Conservation (phyloP, 2,888 invertebrate species). For the Lasioglossum oenotherae region DNA sequence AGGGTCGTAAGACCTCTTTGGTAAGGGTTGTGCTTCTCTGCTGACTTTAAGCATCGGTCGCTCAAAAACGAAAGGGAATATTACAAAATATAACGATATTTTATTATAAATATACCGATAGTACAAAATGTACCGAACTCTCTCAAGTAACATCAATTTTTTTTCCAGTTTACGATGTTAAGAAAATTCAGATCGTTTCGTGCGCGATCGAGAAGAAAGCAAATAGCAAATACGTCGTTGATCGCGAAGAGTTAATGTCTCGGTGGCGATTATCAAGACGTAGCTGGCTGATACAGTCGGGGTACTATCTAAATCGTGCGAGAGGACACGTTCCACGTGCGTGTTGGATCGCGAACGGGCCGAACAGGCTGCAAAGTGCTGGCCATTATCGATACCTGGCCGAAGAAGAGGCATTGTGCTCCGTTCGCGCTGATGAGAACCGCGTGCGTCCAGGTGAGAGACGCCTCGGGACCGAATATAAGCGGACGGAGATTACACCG, state of each 20-base stretch:
- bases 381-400: conserved; percentile 48
- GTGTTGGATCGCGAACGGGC: conserved; percentile 4
- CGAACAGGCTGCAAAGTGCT: conserved; percentile 38
- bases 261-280: conserved; percentile 22
- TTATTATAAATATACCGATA: too few species aligned
- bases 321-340: conserved; percentile 7
- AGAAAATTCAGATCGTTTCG: neutral
- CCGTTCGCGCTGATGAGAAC: conserved; percentile 66
- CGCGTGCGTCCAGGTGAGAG: conserved; percentile 72
- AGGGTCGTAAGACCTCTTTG: too few species aligned
- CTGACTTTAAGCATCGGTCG: too few species aligned
- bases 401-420: conserved; percentile 44
- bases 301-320: conserved; percentile 26
- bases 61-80: too few species aligned
- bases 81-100: too few species aligned
- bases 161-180: too few species aligned
- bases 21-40: too few species aligned
- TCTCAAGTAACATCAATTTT: too few species aligned
- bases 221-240: neutral
- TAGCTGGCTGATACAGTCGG: conserved; percentile 18
- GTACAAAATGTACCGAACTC: too few species aligned
- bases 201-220: neutral
- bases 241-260: conserved; percentile 28
- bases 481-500: conserved; percentile 70
- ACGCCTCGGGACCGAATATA: conserved; percentile 61